Evolutionary conservation across 2,888 invertebrate genomes (phyloP), one percentile per base, ranked within the genome.

Genomic region (Mesorhabditis spiculigera): DNA sequence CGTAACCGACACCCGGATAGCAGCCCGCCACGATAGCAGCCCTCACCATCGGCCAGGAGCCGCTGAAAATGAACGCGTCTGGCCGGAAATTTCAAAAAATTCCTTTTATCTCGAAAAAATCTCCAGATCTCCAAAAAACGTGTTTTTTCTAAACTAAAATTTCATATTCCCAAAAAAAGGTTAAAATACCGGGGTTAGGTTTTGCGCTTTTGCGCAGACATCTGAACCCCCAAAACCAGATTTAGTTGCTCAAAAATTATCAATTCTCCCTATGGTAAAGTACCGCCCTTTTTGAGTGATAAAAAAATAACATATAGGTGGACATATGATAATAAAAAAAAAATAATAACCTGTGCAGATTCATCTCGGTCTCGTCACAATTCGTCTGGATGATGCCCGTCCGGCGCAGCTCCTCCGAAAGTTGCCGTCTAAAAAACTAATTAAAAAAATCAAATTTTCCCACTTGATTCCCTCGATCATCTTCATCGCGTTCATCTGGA

Each of bases 41-140:
- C 86, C 95, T 95, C 0, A 97, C 91, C 69, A 95, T 90, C 10
- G 93, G 91, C 93, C 93, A 94, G 85, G 92, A 91, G 81, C 92
- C 91, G 28, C 62, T 66, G 41, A 16, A 45, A 16, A 67, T 28
- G 43, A 42, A 4, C 4, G n/a, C 28, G 43, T 16, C 65, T 65
- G n/a, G 13, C 5, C 5, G 8, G 13, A 16, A 67, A 67, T 61
- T 5, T 61, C 13, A 65, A 67, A 16, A 41, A 67, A 5, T 58
- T 62, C 28, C 13, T 28, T 28, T 28, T 28, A 28, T 28, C 28
- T 28, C 28, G 28, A 28, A 28, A 28, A 28, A 28, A 28, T 28
- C 28, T 28, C 28, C 28, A 28, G 28, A 28, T 28, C 28, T 28
- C 28, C 28, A 28, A 28, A 28, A 28, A 28, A 28, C 28, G 28